Evolutionary conservation across 2,113 vertebrate genomes (phyloP).

Genomic region (Rhinoptilus africanus): DNA sequence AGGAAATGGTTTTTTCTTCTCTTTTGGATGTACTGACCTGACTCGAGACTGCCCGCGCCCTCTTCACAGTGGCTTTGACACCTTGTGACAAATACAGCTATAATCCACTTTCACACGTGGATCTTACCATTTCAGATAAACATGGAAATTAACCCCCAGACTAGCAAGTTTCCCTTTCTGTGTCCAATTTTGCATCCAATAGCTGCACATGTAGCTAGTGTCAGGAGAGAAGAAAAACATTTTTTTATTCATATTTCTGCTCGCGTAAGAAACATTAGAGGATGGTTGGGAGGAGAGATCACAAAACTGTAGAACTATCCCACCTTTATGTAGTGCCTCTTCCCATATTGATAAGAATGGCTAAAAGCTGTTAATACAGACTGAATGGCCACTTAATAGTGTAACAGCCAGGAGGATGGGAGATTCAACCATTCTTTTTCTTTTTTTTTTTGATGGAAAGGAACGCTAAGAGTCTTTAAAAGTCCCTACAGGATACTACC

Average conservation of each 20-base stretch:
- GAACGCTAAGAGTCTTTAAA: not conserved
- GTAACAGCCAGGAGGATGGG: not conserved
- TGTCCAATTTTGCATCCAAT: not conserved
- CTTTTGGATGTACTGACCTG: not conserved
- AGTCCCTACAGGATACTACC: not conserved
- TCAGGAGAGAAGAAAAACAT: not conserved
- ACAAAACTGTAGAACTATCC: not conserved
- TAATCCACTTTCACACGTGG: not conserved
- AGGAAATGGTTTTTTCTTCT: too few relatives aligned
- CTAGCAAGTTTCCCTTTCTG: not conserved
- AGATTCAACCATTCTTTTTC: not conserved
- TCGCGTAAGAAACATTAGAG: rapidly evolving
- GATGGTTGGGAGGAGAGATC: not conserved
- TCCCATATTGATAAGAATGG: not conserved
- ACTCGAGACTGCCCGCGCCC: not conserved
- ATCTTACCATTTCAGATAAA: not conserved
- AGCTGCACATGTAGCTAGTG: not conserved
- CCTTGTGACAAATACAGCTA: not conserved
- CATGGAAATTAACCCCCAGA: not conserved
- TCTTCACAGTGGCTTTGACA: not conserved
- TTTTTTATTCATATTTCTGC: not conserved
- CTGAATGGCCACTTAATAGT: not conserved
- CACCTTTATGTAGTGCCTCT: not conserved
- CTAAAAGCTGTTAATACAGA: not conserved
- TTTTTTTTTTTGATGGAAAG: not conserved